These are phyloP conservation scores for Pachypsylla venusta DNA, from an alignment of 1,140 invertebrate genomes.

Conservation along the genomic window DNA sequence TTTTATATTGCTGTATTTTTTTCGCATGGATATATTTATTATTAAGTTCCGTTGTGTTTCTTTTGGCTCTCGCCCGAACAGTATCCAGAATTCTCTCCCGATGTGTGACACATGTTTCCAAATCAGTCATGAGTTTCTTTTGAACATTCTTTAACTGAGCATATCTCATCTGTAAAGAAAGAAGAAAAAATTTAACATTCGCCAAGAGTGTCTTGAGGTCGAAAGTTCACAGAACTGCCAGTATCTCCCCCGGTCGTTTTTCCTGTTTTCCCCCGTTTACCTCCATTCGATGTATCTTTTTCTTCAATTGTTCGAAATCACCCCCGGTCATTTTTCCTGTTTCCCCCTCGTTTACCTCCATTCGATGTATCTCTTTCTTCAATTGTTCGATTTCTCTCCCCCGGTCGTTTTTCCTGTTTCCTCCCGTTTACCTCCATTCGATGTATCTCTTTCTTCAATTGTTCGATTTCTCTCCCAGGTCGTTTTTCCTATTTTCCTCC, in stretches of 20 bases:
- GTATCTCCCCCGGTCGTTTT: too few species aligned
- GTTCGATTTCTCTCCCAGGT: too few species aligned
- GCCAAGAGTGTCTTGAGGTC: too few species aligned
- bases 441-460: too few species aligned
- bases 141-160: slow-evolving; percentile 51
- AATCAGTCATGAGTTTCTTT: slow-evolving; percentile 54
- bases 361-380: too few species aligned
- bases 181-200: too few species aligned
- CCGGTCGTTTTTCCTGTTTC: too few species aligned
- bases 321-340: slow-evolving; percentile 42
- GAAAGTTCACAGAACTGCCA: too few species aligned
- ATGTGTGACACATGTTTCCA: slow-evolving; percentile 56
- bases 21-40: slow-evolving; percentile 17
- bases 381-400: too few species aligned
- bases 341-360: too few species aligned
- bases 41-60: slow-evolving; percentile 21
- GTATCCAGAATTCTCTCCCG: slow-evolving; percentile 46
- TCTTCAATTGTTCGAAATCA: slow-evolving; percentile 54
- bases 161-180: slow-evolving; percentile 36
- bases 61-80: slow-evolving; percentile 39
- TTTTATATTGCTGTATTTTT: slow-evolving; percentile 39
- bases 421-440: too few species aligned
- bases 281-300: slow-evolving; percentile 69
- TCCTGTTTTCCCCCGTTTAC: slow-evolving; percentile 30
- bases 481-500: too few species aligned